Conservation (phyloP, 2,113 vertebrate species). For the Acanthisitta chloris region DNA sequence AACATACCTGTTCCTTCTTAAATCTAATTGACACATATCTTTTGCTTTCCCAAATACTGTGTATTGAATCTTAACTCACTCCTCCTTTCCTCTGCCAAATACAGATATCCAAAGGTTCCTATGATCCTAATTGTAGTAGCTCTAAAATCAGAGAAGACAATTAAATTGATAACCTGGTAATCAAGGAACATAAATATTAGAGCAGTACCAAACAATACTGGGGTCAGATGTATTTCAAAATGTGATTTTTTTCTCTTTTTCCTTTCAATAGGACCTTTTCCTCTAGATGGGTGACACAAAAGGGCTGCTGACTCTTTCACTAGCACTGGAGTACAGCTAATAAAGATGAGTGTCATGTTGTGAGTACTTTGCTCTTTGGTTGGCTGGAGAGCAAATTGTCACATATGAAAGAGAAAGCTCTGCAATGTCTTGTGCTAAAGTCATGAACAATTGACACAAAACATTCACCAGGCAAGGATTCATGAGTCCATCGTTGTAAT, state of each 20-base stretch:
- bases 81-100: background rate
- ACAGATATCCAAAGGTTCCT: background rate
- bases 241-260: background rate
- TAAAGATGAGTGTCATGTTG: background rate
- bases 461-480: rapidly evolving
- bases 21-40: background rate
- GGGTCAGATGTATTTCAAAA: background rate
- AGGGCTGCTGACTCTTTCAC: background rate
- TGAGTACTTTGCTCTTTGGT: background rate
- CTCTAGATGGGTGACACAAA: background rate
- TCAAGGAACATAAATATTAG: background rate
- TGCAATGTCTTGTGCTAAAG: background rate
- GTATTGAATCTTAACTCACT: background rate
- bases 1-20: background rate
- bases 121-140: background rate
- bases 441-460: background rate
- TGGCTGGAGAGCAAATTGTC: background rate
- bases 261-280: background rate
- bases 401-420: background rate
- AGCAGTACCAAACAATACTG: background rate
- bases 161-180: background rate
- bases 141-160: background rate
- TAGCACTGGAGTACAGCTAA: background rate
- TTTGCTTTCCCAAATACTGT: background rate
- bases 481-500: background rate